Evolutionary conservation across 2,888 invertebrate species (phyloP), one percentile per base, ranked within the genome.

Genomic region (Drosophila greeni): DNA sequence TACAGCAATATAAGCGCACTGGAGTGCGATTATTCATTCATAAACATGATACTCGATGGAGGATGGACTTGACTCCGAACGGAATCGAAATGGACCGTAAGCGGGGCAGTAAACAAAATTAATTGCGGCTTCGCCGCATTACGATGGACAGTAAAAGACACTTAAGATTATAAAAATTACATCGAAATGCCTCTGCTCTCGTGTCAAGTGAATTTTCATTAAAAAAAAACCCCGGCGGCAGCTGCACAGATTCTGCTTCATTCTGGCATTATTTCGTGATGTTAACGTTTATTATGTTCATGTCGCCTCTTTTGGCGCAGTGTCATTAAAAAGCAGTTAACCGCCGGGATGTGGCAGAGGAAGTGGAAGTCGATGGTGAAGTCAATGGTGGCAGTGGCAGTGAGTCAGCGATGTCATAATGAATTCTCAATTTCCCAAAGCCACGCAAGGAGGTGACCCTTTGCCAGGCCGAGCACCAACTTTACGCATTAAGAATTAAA

Each of bases 81-180:
- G 29, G 31, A 45, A 57, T 67, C 9, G 37, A 54, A 73, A 62
- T 57, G 57, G 42, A 48, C 37, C 59, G 53, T 61, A 51, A 61
- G 56, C 65, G 34, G 37, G 34, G 48, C 64, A 66, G 56, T 65
- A 56, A 66, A 52, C 65, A 55, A 59, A 62, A 66, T 70, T 72
- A 79, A 79, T 69, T 82, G 65, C 16, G 48, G 26, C 40, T n/a
- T 12, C 24, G 8, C 37, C 40, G 33, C 49, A 51, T 60, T 62
- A 54, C 48, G 37, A 37, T 9, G 54, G 47, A 58, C 64, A 72
- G 55, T 68, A 57, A 73, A 60, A 61, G 42, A 48, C 75, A 73
- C 75, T 83, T 64, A 60, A 73, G 75, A 83, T 71, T 81, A 78
- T 73, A 64, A 70, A 74, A 78, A 66, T 66, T 31, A 71, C 75